Conservation (phyloP, 2,888 invertebrate species). For the Schizotus pectinicornis region DNA sequence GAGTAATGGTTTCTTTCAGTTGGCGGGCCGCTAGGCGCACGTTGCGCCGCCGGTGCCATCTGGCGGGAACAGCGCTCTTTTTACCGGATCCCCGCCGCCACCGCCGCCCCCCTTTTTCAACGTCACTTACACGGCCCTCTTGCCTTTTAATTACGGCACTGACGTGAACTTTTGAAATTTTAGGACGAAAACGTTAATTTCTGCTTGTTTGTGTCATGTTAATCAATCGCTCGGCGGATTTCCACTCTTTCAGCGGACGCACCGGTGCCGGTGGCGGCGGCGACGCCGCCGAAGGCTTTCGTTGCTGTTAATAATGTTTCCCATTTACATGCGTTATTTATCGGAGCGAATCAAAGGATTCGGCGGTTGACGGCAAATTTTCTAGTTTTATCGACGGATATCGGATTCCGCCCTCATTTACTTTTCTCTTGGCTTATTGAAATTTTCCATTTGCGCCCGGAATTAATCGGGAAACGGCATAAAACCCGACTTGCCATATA, state of each 20-base stretch:
- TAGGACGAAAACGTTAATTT: constrained; percentile 53
- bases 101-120: constrained; percentile 42
- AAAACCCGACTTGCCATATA: too few relatives aligned
- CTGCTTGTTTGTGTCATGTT: constrained; percentile 55
- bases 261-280: neutral
- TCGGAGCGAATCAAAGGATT: neutral
- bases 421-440: too few relatives aligned
- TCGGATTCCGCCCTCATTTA: too few relatives aligned
- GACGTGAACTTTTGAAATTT: constrained; percentile 57
- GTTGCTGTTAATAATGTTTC: neutral
- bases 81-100: constrained; percentile 42
- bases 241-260: constrained; percentile 19
- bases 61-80: constrained; percentile 54
- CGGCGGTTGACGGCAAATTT: neutral
- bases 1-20: constrained; percentile 55
- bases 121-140: constrained; percentile 54
- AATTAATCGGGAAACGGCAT: too few relatives aligned
- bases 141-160: constrained; percentile 55
- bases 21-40: constrained; percentile 34
- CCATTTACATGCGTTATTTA: constrained; percentile 6
- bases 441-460: too few relatives aligned
- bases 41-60: constrained; percentile 52
- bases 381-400: constrained; percentile 1
- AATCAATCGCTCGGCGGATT: constrained; percentile 47
- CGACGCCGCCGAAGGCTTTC: neutral